A percentile compares a stretch with the other conserved stretches of the same genome.
Conservation (phyloP, 2,888 invertebrate species). For the Heliconius charithonia region DNA sequence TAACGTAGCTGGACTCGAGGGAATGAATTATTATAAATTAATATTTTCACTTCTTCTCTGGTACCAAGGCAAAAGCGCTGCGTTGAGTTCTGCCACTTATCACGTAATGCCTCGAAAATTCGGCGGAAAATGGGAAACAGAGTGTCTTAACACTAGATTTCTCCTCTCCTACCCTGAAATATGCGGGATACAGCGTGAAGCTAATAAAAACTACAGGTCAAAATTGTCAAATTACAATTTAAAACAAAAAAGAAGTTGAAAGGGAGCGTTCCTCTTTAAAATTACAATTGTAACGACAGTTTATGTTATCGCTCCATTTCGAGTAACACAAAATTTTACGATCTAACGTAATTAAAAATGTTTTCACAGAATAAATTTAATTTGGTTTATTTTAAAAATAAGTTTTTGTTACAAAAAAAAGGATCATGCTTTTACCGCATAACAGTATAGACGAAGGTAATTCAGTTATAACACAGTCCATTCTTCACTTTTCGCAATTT, state of each 20-base stretch:
- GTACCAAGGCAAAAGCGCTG: neutral
- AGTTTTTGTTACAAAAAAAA: neutral
- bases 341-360: slow-evolving; percentile 13
- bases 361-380: slow-evolving; percentile 6
- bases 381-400: neutral
- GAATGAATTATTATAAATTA: neutral
- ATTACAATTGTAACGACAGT: slow-evolving; percentile 23
- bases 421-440: neutral
- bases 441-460: neutral
- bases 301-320: slow-evolving; percentile 24
- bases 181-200: neutral
- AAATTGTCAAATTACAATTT: neutral
- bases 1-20: no score
- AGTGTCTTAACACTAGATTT: no score
- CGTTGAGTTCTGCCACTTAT: neutral
- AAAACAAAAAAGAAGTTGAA: neutral
- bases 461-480: no score
- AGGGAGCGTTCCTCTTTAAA: neutral
- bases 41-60: neutral
- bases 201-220: neutral
- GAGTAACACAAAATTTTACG: slow-evolving; percentile 27
- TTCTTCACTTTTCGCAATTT: neutral
- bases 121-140: neutral
- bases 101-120: neutral
- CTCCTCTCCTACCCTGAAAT: no score